Base-by-base conservation (phyloP, 2,888 invertebrate species). In the Leptinotarsa peninsularis region DNA sequence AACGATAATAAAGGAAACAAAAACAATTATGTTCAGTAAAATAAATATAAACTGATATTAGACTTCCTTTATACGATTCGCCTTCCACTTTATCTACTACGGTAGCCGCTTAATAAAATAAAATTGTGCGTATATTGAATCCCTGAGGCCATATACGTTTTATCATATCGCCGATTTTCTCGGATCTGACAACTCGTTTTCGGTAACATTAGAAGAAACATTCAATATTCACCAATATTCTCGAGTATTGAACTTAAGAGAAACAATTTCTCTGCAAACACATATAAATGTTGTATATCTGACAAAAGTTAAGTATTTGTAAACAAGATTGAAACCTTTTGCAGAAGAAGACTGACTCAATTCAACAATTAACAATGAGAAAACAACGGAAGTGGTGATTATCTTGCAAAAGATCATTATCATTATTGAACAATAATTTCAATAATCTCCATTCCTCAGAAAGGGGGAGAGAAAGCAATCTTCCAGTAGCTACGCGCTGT, bases 21-120 rank as follows among this genome's bases (percentile, higher is more conserved):
- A 71, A 75, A 71, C 71, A 75, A 75, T 75, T 75, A 75, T 52
- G 50, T 68, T 68, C 67, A 67, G 60, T 75, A 71, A 72, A 72
- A 74, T 70, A 74, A 63, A 75, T 75, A 75, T 72, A 67, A 56
- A 49, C 58, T 70, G 71, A 71, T 71, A 71, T 74, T 67, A 71
- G 67, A 50, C 67, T 67, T 58, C 60, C 71, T 71, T 52, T 66
- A 63, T 63, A 33, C 49, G 54, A 72, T 72, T 71, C 71, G 71
- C 33, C 60, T 49, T 60, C 49, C 49, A 58, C 68, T 67, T 75
- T 67, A 58, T 71, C 60, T 60, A 66, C 50, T 68, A 60, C 52
- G 50, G 52, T 52, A 52, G 69, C 43, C 66, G 43, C 18, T 73
- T 70, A 50, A 69, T 69, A 49, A 49, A 27, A 58, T 58, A 49